Evolutionary conservation across 2,113 vertebrate genomes (phyloP).

Genomic region (Oriolus oriolus): DNA sequence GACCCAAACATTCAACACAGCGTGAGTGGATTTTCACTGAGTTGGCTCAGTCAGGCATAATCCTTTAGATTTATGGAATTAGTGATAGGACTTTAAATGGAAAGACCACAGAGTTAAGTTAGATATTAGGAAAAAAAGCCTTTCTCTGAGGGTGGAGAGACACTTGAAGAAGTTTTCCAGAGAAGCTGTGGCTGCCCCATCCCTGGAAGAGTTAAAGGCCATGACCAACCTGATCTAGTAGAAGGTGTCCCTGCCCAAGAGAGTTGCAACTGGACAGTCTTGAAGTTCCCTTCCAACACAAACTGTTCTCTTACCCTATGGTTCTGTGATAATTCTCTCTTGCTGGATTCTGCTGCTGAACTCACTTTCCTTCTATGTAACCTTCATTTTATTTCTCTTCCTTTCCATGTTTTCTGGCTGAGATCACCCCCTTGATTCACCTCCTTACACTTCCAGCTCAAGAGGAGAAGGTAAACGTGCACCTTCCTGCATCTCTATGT

Average conservation of each 20-base stretch:
- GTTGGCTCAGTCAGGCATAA: neutral
- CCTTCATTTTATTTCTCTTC: neutral
- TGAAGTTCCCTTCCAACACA: neutral
- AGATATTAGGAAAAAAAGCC: neutral
- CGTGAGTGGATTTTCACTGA: neutral
- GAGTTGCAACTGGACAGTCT: neutral
- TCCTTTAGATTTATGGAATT: neutral
- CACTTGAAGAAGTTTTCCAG: neutral
- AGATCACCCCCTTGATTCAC: neutral
- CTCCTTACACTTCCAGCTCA: accelerated
- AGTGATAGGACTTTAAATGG: neutral
- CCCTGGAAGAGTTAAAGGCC: neutral
- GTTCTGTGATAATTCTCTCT: neutral
- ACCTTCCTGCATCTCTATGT: neutral
- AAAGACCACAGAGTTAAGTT: neutral
- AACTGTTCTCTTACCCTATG: neutral
- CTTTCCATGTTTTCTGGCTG: neutral
- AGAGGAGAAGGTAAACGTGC: neutral
- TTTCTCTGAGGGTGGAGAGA: neutral
- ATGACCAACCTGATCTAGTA: neutral
- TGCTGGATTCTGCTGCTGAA: neutral
- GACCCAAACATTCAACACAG: neutral
- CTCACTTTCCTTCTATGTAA: neutral
- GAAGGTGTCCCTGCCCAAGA: neutral
- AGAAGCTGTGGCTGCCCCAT: neutral